Percentiles rank a stretch among this genome's conserved stretches.
These are phyloP conservation scores for Loripinus fragilis DNA, from an alignment of 2,888 invertebrate species.

Conservation along the genomic window DNA sequence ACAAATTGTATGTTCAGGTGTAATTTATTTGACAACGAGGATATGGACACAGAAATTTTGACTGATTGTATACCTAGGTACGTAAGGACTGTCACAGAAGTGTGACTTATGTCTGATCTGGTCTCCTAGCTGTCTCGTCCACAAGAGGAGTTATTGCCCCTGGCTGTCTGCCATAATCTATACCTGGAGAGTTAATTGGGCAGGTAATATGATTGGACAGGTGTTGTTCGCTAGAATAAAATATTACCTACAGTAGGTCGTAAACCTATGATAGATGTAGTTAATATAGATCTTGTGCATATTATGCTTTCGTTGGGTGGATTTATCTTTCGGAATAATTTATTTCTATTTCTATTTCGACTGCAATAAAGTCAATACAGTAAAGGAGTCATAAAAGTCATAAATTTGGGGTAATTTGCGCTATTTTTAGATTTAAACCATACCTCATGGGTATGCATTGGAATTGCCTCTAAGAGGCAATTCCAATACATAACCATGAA, in stretches of 20 bases:
- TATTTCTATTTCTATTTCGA: too few relatives aligned
- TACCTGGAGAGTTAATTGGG: slow-evolving; percentile 22
- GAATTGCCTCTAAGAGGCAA: too few relatives aligned
- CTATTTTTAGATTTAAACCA: too few relatives aligned
- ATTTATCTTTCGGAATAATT: too few relatives aligned
- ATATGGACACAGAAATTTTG: not conserved
- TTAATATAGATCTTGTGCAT: slow-evolving; percentile 2
- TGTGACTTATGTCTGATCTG: slow-evolving; percentile 2
- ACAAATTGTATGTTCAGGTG: not conserved
- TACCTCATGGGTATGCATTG: too few relatives aligned
- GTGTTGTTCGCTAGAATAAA: slow-evolving; percentile 8
- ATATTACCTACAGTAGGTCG: not conserved
- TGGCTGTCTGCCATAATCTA: slow-evolving; percentile 5
- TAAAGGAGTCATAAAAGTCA: too few relatives aligned
- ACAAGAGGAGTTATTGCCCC: not conserved
- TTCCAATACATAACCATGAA: too few relatives aligned
- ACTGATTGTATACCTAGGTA: slow-evolving; percentile 2
- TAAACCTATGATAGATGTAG: slow-evolving; percentile 3
- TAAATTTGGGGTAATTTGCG: too few relatives aligned
- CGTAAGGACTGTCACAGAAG: not conserved
- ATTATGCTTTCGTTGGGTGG: too few relatives aligned
- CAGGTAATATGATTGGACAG: slow-evolving; percentile 31
- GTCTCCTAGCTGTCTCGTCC: not conserved
- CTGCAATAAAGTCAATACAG: too few relatives aligned
- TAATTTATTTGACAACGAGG: not conserved